phyloP scores from a whole-genome alignment of 2,113 vertebrate species.

The Cyanocitta stelleri region DNA sequence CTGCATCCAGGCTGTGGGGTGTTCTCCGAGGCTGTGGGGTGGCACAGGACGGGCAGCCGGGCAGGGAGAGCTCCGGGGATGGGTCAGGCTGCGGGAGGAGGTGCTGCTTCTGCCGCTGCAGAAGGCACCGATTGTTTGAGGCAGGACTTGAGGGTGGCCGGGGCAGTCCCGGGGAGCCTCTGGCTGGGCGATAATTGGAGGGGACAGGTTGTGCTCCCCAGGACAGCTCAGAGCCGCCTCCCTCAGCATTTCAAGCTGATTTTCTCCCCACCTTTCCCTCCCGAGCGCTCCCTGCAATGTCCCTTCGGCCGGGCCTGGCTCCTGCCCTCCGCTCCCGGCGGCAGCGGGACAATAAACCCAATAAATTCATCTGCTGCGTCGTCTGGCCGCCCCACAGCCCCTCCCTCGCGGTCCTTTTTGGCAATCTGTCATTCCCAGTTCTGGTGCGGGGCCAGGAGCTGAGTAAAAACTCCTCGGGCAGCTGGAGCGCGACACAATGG shows the following conservation, averaged over 20 bases:
- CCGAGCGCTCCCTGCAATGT: not conserved
- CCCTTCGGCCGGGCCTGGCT: not conserved
- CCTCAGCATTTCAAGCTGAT: not conserved
- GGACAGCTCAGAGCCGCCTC: not conserved
- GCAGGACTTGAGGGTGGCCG: accelerated
- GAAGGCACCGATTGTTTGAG: not conserved
- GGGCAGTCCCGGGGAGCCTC: not conserved
- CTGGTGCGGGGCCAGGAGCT: slow-evolving; percentile 7
- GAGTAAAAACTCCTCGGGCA: slow-evolving; percentile 10
- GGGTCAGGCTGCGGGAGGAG: accelerated
- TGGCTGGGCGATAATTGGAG: accelerated
- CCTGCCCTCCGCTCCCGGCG: not conserved
- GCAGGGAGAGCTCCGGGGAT: accelerated
- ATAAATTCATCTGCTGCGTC: not conserved
- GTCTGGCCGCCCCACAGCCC: not conserved
- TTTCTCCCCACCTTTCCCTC: not conserved
- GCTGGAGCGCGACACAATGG: not conserved
- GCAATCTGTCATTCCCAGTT: not conserved
- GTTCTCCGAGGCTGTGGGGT: accelerated
- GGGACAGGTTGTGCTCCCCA: not conserved
- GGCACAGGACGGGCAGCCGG: not conserved
- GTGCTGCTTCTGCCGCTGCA: too few relatives aligned
- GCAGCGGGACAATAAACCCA: not conserved
- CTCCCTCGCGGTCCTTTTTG: not conserved
- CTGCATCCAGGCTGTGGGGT: not conserved